A percentile compares a stretch with the other conserved stretches of the same genome.
Evolutionary conservation across 2,113 vertebrate genomes (phyloP).

Genomic region (Xenopus laevis): DNA sequence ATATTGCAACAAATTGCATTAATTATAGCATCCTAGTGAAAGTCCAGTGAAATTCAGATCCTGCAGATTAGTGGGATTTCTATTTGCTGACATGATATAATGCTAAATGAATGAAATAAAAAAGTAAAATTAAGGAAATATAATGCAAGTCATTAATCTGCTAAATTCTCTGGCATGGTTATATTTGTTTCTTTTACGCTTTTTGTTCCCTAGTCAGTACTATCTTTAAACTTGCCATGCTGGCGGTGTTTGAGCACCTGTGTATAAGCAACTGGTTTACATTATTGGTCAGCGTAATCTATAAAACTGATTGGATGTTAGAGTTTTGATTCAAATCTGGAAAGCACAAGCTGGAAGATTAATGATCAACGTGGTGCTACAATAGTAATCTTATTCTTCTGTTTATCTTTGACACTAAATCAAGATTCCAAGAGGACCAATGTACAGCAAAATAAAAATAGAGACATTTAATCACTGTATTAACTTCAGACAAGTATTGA

Average conservation of each 20-base stretch:
- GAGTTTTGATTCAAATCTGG: conserved; percentile 33
- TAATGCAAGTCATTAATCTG: no score
- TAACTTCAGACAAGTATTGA: conserved; percentile 18
- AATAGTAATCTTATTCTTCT: conserved; percentile 16
- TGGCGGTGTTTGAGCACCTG: not conserved
- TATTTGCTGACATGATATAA: no score
- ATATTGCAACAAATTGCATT: no score
- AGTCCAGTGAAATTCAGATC: no score
- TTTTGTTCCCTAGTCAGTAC: no score
- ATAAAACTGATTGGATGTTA: conserved; percentile 41
- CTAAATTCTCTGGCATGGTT: no score
- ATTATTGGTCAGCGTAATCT: not conserved
- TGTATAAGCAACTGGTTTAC: not conserved
- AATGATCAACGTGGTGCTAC: conserved; percentile 11
- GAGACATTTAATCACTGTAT: conserved; percentile 20
- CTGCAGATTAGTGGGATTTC: no score
- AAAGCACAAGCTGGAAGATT: conserved; percentile 36
- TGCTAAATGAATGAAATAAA: no score
- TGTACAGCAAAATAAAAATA: conserved; percentile 21
- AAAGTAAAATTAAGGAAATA: no score
- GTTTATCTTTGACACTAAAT: conserved; percentile 40
- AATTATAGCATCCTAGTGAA: no score
- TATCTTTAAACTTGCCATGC: conserved; percentile 1
- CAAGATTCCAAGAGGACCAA: conserved; percentile 39
- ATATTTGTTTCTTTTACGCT: no score